A percentile compares a stretch with the other conserved stretches of the same genome.
phyloP scores from a whole-genome alignment of 2,797 vertebrate species.

The Thamnophis elegans region DNA sequence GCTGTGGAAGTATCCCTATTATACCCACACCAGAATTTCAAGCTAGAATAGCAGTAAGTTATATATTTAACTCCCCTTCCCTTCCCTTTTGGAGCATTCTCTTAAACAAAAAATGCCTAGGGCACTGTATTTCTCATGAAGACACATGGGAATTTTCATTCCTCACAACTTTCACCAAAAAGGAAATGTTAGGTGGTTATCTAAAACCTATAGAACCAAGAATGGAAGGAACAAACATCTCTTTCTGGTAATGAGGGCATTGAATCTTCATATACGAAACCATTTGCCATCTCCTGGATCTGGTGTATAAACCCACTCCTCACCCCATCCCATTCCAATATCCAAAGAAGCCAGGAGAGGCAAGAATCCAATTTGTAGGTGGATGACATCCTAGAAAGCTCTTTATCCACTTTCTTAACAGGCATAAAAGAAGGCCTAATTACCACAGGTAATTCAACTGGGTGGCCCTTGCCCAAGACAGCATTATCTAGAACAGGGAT shows the following conservation, averaged over 20 bases:
- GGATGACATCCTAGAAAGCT: background rate
- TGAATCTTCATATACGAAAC: background rate
- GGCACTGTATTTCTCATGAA: background rate
- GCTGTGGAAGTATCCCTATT: conserved; percentile 16
- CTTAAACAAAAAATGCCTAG: background rate
- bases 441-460: background rate
- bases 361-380: background rate
- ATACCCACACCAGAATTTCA: background rate
- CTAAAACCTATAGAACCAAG: background rate
- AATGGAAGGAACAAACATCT: background rate
- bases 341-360: background rate
- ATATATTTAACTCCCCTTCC: background rate
- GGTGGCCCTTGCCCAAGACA: background rate
- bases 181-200: background rate
- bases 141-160: background rate
- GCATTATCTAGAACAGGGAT: background rate
- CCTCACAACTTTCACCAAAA: background rate
- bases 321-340: background rate
- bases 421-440: background rate
- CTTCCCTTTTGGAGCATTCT: too few relatives aligned
- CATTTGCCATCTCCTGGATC: background rate
- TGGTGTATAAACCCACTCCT: background rate
- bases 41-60: background rate
- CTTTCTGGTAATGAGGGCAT: background rate
- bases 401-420: background rate